phyloP scores from a whole-genome alignment of 1,140 invertebrate genomes.

The Pseudobourletiella spinata region DNA sequence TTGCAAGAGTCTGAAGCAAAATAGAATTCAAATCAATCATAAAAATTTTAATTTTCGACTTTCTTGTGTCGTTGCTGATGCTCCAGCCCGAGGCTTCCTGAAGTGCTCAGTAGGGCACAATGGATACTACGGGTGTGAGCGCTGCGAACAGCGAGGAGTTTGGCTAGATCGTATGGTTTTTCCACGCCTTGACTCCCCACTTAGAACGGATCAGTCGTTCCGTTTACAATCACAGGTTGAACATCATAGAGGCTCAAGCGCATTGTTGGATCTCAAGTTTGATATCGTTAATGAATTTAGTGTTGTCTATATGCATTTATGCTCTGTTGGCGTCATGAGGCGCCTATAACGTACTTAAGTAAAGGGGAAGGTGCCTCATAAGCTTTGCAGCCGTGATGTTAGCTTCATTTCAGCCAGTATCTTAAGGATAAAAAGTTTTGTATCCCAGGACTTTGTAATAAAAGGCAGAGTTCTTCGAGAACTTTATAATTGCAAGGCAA shows the following conservation, averaged over 20 bases:
- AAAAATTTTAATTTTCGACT: slow-evolving; percentile 15
- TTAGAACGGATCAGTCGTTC: slow-evolving; percentile 19
- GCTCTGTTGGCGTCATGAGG: slow-evolving; percentile 13
- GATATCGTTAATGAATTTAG: slow-evolving; percentile 10
- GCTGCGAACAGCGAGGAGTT: slow-evolving; percentile 15
- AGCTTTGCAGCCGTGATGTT: neutral
- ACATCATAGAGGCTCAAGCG: slow-evolving; percentile 12
- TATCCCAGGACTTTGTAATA: slow-evolving; percentile 22
- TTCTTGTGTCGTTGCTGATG: slow-evolving; percentile 17
- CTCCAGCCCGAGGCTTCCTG: slow-evolving; percentile 18
- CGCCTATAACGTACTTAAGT: slow-evolving; percentile 13
- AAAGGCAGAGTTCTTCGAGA: slow-evolving; percentile 11
- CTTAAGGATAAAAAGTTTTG: neutral
- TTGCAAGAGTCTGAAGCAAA: neutral
- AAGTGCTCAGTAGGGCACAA: slow-evolving; percentile 14
- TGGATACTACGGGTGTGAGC: slow-evolving; percentile 19
- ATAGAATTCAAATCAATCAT: neutral
- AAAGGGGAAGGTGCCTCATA: neutral
- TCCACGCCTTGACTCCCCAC: neutral
- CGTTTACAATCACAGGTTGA: neutral
- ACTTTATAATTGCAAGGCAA: slow-evolving; percentile 22
- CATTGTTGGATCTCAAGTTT: slow-evolving; percentile 9
- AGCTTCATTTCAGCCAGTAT: neutral
- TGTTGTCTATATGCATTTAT: slow-evolving; percentile 20
- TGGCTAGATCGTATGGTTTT: slow-evolving; percentile 1